Percentiles rank a stretch among this genome's conserved stretches.
phyloP scores from a whole-genome alignment of 1,140 invertebrate species.

The Pollicipes pollicipes region DNA sequence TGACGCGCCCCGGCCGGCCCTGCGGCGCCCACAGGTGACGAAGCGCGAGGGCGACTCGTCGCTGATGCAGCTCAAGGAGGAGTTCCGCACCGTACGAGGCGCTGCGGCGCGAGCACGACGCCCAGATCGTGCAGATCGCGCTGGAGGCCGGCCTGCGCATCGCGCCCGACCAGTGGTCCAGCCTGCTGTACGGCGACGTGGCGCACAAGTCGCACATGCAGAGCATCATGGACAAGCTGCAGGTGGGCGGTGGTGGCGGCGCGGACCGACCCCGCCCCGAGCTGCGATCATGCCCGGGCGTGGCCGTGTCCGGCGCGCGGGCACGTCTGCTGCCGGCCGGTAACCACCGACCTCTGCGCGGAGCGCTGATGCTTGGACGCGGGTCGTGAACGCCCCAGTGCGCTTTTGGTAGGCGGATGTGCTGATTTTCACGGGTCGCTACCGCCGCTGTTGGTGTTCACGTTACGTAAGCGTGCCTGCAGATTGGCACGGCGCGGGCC shows the following conservation, averaged over 20 bases:
- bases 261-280: conserved; percentile 4
- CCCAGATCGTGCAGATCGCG: conserved; percentile 95
- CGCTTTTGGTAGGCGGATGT: too few relatives aligned
- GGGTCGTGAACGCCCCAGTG: too few relatives aligned
- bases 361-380: too few relatives aligned
- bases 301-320: too few relatives aligned
- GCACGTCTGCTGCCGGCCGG: too few relatives aligned
- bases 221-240: conserved; percentile 65
- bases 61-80: conserved; percentile 95
- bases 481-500: too few relatives aligned
- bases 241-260: conserved; percentile 8
- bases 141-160: conserved; percentile 91
- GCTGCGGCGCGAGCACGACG: conserved; percentile 83
- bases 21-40: conserved; percentile 46
- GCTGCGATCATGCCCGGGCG: too few relatives aligned
- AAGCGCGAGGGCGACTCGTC: conserved; percentile 95
- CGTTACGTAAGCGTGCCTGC: too few relatives aligned
- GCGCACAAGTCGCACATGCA: conserved; percentile 97
- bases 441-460: too few relatives aligned
- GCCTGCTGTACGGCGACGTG: conserved; percentile 84
- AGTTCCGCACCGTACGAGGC: conserved; percentile 89
- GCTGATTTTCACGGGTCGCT: too few relatives aligned
- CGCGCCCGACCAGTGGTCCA: conserved; percentile 95
- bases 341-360: too few relatives aligned
- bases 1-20: too few relatives aligned